Evolutionary conservation across 2,797 vertebrate genomes (phyloP), one percentile per base, ranked within the genome.

Genomic region (Aulostomus chinensis): DNA sequence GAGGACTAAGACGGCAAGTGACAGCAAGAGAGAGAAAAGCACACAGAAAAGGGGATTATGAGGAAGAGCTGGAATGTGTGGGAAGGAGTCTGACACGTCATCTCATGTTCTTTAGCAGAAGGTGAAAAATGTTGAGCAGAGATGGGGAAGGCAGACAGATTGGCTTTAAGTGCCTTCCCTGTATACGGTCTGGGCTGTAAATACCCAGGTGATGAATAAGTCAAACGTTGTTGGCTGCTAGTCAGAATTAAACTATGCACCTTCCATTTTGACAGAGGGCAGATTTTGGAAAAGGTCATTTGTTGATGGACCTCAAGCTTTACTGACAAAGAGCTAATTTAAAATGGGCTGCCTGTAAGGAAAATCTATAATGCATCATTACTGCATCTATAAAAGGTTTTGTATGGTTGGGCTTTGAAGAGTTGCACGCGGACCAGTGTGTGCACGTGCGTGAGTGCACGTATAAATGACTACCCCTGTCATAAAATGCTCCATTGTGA

Each of bases 161-260:
- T 37, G 66, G 40, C 61, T 78, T 60, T 25, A 68, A 66, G 42
- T 42, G 52, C 39, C 55, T 64, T 20, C 41, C 38, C 60, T 55
- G 55, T 54, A 43, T 56, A 56, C 31, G n/a, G 53, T 18, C 38
- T 52, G 39, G 21, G 33, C 68, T 43, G 73, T 68, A 79, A 82
- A 76, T 67, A 48, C 29, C 64, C 26, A 77, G 66, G 58, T 77
- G 81, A 85, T 71, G 68, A 80, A 77, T 63, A 80, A 73, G 73
- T 76, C 61, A 54, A 51, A 10, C 2, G 11, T 11, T 17, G 60
- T 48, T 69, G 69, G 76, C 74, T 52, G 73, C 57, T 25, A 8
- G 39, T 73, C 73, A 61, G 71, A 31, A 65, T 73, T 46, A 52
- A 75, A 73, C 56, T 54, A 66, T 48, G 66, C 59, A 53, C 63